Evolutionary conservation across 92 coral and sea anemone genomes (phyloP).

Genomic region (Siderastrea radians): DNA sequence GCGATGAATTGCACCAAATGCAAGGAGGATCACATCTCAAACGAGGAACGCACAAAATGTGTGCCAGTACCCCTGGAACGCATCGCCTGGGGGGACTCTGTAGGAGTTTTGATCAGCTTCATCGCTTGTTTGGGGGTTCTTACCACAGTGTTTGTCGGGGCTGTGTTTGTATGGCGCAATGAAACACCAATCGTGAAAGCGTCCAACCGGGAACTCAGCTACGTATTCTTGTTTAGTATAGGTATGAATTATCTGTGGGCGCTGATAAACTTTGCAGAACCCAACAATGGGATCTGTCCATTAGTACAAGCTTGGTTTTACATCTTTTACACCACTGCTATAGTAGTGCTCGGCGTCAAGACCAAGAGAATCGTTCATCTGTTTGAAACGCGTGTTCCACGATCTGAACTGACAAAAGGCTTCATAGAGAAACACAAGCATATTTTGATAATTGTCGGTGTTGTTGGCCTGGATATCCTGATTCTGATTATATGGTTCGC

Average conservation of each 20-base stretch:
- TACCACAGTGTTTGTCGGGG: constrained; percentile 51
- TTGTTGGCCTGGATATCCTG: constrained; percentile 42
- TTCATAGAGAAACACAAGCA: constrained; percentile 65
- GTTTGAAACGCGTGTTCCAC: constrained; percentile 72
- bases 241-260: constrained; percentile 82
- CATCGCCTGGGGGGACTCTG: constrained; percentile 64
- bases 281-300: constrained; percentile 65
- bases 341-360: constrained; percentile 83
- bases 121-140: constrained; percentile 63
- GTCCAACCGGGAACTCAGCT: constrained; percentile 84
- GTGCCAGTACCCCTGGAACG: constrained; percentile 66
- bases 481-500: constrained; percentile 72
- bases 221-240: constrained; percentile 75
- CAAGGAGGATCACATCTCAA: constrained; percentile 70
- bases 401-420: constrained; percentile 64
- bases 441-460: constrained; percentile 54
- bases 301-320: constrained; percentile 81
- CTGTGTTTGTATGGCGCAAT: constrained; percentile 54
- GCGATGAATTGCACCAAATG: constrained; percentile 80
- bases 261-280: constrained; percentile 72
- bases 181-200: constrained; percentile 82
- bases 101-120: constrained; percentile 46
- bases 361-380: constrained; percentile 79
- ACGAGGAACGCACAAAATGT: constrained; percentile 67
- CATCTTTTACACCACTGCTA: constrained; percentile 75